phyloP scores from a whole-genome alignment of 2,888 invertebrate species.

The Drosophila neutralis region DNA sequence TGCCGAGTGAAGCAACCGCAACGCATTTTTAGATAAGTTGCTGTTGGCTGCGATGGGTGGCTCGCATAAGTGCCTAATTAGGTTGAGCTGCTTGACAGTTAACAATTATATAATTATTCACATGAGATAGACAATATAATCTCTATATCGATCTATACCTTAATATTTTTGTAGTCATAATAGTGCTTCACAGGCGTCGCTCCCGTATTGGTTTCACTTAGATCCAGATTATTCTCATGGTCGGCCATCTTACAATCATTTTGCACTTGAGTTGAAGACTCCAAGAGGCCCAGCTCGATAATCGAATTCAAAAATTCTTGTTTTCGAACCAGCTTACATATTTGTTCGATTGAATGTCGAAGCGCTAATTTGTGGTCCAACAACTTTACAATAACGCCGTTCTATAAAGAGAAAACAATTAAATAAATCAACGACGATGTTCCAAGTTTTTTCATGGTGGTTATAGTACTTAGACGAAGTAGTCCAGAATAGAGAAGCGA shows the following conservation, averaged over 20 bases:
- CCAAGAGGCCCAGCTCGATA: conserved; percentile 86
- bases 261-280: conserved; percentile 78
- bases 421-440: too few relatives aligned
- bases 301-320: conserved; percentile 88
- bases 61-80: conserved; percentile 87
- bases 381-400: conserved; percentile 86
- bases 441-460: not conserved
- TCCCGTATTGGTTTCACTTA: conserved; percentile 45
- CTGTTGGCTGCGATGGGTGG: conserved; percentile 87
- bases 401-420: conserved; percentile 79
- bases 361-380: conserved; percentile 85
- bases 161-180: conserved; percentile 80
- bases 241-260: conserved; percentile 68
- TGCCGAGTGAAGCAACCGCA: conserved; percentile 86
- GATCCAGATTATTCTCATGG: conserved; percentile 62
- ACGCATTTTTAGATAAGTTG: conserved; percentile 86
- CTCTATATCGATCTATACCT: conserved; percentile 52
- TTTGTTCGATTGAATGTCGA: conserved; percentile 85
- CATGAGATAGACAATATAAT: not conserved
- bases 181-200: conserved; percentile 52
- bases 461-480: not conserved
- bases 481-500: not conserved
- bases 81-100: conserved; percentile 78
- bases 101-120: not conserved
- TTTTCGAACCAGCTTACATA: conserved; percentile 87